Evolutionary conservation across 2,113 vertebrate species (phyloP).

Genomic region (Salvelinus namaycush): DNA sequence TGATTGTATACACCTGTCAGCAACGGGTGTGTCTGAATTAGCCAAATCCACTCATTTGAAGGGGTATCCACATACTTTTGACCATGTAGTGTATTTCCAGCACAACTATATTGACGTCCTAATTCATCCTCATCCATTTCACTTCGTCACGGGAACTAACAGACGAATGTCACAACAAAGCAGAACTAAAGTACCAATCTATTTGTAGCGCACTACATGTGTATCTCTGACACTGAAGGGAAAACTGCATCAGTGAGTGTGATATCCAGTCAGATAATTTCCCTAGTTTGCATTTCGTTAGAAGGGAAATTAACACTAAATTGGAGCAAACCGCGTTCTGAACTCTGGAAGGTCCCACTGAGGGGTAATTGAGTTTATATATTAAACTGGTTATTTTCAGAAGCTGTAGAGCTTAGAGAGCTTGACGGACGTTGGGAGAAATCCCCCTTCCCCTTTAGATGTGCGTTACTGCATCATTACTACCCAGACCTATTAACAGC

Average conservation of each 20-base stretch:
- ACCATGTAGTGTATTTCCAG: too few species aligned
- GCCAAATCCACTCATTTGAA: too few species aligned
- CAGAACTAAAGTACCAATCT: conserved; percentile 43
- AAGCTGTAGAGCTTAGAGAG: conserved; percentile 9
- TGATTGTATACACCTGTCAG: too few species aligned
- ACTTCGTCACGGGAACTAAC: conserved; percentile 8
- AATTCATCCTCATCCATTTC: not conserved
- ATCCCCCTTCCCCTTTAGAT: not conserved
- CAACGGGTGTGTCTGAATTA: too few species aligned
- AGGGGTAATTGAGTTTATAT: conserved; percentile 44
- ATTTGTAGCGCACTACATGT: not conserved
- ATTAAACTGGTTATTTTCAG: conserved; percentile 27
- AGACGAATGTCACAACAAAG: conserved; percentile 43
- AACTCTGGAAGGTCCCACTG: conserved; percentile 43
- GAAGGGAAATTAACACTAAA: conserved; percentile 10
- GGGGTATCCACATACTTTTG: too few species aligned
- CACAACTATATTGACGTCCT: not conserved
- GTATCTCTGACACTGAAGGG: conserved; percentile 24
- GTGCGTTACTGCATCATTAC: not conserved
- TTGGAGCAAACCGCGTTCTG: conserved; percentile 30
- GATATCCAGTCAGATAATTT: conserved; percentile 23
- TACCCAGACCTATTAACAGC: not conserved
- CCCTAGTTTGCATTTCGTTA: conserved; percentile 25
- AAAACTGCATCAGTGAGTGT: conserved; percentile 36
- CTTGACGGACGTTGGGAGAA: conserved; percentile 17